A percentile compares a stretch with the other conserved stretches of the same genome.
phyloP scores from a whole-genome alignment of 1,140 invertebrate genomes.

The Scaptomyza pallida region DNA sequence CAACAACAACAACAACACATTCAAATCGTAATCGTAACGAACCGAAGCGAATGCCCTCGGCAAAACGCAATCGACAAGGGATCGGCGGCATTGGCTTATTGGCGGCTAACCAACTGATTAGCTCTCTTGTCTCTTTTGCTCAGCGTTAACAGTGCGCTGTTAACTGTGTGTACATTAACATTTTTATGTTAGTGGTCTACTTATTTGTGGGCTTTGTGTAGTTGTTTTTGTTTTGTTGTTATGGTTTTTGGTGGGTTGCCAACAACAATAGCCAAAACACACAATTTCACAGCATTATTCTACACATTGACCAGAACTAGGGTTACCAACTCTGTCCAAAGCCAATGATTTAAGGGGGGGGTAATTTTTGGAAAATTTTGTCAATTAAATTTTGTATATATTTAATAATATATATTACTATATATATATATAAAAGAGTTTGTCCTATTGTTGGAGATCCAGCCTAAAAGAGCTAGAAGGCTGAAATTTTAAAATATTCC shows the following conservation, averaged over 20 bases:
- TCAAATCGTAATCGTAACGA: conserved; percentile 18
- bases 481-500: too few relatives aligned
- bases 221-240: not conserved
- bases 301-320: conserved; percentile 11
- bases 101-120: conserved; percentile 42
- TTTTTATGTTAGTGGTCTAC: conserved; percentile 5
- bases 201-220: not conserved
- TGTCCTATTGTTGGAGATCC: too few relatives aligned
- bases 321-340: too few relatives aligned
- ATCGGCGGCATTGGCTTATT: conserved; percentile 47
- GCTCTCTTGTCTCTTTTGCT: conserved; percentile 9
- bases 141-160: conserved; percentile 20
- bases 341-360: too few relatives aligned
- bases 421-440: too few relatives aligned
- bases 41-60: conserved; percentile 31
- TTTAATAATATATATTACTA: too few relatives aligned
- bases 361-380: too few relatives aligned
- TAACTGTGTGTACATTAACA: not conserved
- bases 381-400: too few relatives aligned
- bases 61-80: conserved; percentile 13
- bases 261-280: conserved; percentile 32
- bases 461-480: too few relatives aligned
- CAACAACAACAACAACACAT: too few relatives aligned
- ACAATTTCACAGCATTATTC: conserved; percentile 2
- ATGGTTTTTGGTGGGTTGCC: conserved; percentile 4